phyloP scores from a whole-genome alignment of 2,888 invertebrate genomes.

The Euplexia lucipara region DNA sequence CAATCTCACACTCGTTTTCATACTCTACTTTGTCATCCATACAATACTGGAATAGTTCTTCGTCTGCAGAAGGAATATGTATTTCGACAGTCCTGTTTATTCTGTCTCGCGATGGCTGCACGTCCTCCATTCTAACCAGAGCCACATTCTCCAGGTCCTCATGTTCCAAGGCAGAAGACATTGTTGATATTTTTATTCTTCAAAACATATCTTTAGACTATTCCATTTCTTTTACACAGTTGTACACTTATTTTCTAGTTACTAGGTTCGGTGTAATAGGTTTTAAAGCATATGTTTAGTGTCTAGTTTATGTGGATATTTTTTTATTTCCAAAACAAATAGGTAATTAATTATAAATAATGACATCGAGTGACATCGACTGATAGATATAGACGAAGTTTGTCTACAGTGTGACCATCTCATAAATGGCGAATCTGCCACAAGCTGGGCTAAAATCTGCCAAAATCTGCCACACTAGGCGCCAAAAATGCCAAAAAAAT shows the following conservation, averaged over 20 bases:
- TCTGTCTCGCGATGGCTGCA: slow-evolving; percentile 79
- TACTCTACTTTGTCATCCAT: slow-evolving; percentile 72
- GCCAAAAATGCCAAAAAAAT: too few species aligned
- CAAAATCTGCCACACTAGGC: too few species aligned
- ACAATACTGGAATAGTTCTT: slow-evolving; percentile 72
- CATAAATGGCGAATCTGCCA: too few species aligned
- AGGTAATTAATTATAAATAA: slow-evolving; percentile 30
- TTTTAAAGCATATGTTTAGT: not conserved
- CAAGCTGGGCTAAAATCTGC: too few species aligned
- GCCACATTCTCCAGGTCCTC: slow-evolving; percentile 84
- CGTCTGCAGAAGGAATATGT: slow-evolving; percentile 42
- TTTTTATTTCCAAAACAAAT: slow-evolving; percentile 48
- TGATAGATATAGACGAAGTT: not conserved
- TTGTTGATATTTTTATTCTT: slow-evolving; percentile 61
- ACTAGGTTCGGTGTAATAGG: not conserved
- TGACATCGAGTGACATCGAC: slow-evolving; percentile 56
- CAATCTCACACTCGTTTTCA: slow-evolving; percentile 73
- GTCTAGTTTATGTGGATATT: slow-evolving; percentile 3
- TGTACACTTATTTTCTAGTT: not conserved
- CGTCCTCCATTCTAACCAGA: slow-evolving; percentile 84
- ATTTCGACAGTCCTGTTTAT: slow-evolving; percentile 67
- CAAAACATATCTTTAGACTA: slow-evolving; percentile 62
- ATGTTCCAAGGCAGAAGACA: slow-evolving; percentile 80
- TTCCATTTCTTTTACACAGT: slow-evolving; percentile 22
- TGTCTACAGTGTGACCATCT: too few species aligned